Evolutionary conservation across 2,113 vertebrate genomes (phyloP).

Genomic region (Abramis brama): DNA sequence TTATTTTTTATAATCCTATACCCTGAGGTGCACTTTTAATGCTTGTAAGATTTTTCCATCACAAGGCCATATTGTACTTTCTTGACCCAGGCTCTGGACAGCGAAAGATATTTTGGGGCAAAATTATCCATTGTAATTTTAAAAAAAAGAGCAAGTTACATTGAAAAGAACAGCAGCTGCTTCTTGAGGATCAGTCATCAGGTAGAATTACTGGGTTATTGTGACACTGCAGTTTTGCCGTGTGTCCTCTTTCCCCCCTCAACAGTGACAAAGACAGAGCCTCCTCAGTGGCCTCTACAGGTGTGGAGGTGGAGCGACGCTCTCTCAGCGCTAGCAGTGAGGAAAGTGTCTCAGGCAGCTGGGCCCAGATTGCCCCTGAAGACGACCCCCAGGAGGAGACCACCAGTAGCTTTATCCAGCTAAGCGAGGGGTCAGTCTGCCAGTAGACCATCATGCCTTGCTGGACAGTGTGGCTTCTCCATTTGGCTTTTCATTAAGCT

Average conservation of each 20-base stretch:
- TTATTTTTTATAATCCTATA: neutral
- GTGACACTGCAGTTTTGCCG: constrained; percentile 49
- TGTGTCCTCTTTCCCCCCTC: constrained; percentile 67
- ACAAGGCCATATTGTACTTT: neutral
- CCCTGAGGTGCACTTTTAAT: too few species aligned
- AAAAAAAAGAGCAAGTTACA: neutral
- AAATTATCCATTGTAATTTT: neutral
- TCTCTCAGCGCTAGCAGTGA: constrained; percentile 89
- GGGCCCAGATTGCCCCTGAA: constrained; percentile 91
- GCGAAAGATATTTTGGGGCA: neutral
- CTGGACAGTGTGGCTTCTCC: constrained; percentile 38
- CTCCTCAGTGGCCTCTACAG: constrained; percentile 70
- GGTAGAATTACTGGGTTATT: neutral
- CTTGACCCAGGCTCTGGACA: neutral
- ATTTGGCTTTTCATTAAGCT: constrained; percentile 43
- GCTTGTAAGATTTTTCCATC: too few species aligned
- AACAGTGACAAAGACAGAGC: constrained; percentile 74
- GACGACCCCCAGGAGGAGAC: constrained; percentile 92
- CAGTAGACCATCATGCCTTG: constrained; percentile 57
- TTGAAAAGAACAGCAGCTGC: neutral
- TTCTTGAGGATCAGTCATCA: neutral
- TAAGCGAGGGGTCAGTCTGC: constrained; percentile 89
- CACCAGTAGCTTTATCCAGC: constrained; percentile 92
- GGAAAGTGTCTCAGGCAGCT: constrained; percentile 90
- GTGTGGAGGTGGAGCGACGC: constrained; percentile 78